phyloP scores from a whole-genome alignment of 2,113 vertebrate species.

The Lates calcarifer region DNA sequence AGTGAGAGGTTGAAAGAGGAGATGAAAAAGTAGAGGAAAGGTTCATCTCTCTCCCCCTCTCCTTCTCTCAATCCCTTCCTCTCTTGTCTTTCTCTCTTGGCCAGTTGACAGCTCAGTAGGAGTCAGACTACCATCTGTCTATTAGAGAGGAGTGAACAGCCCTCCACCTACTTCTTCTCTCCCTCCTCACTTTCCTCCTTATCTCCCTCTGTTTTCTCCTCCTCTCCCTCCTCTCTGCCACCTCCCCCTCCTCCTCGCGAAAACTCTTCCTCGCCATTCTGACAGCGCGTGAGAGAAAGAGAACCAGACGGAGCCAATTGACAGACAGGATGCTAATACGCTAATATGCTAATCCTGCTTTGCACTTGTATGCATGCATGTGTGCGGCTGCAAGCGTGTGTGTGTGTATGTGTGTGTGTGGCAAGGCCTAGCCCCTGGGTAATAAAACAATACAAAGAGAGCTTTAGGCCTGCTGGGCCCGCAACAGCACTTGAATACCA shows the following conservation, averaged over 20 bases:
- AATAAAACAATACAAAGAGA: constrained; percentile 85
- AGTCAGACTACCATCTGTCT: constrained; percentile 79
- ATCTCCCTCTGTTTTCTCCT: constrained; percentile 23
- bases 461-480: constrained; percentile 80
- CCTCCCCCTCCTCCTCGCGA: constrained; percentile 31
- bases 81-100: constrained; percentile 66
- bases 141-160: constrained; percentile 56
- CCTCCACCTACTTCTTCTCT: constrained; percentile 44
- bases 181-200: constrained; percentile 29
- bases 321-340: constrained; percentile 76
- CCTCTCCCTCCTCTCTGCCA: constrained; percentile 23
- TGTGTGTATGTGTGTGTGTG: constrained; percentile 54
- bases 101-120: constrained; percentile 77
- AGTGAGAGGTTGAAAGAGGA: constrained; percentile 71
- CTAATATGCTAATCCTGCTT: constrained; percentile 86
- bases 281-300: constrained; percentile 59
- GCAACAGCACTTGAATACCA: constrained; percentile 79
- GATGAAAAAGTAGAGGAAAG: constrained; percentile 73
- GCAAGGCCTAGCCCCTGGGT: constrained; percentile 74
- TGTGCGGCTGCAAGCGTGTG: constrained; percentile 36
- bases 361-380: constrained; percentile 79
- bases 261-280: constrained; percentile 63
- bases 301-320: constrained; percentile 68
- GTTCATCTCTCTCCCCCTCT: constrained; percentile 57
- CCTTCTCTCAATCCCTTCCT: constrained; percentile 48